Percentiles rank a stretch among this genome's conserved stretches.
Evolutionary conservation across 2,888 invertebrate species (phyloP).

Genomic region (Epirrhoe alternata): DNA sequence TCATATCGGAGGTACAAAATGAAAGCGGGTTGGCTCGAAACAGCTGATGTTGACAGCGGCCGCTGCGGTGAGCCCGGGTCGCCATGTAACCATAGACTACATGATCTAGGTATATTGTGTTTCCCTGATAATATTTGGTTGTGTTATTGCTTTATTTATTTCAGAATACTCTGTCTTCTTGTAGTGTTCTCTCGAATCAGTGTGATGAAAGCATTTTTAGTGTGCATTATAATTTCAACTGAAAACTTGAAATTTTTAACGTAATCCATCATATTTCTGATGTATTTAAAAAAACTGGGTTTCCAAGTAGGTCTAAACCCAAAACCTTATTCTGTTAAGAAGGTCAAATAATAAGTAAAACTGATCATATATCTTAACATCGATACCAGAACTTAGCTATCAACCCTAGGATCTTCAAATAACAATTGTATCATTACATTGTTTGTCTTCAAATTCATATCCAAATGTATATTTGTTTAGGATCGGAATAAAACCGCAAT

Average conservation of each 20-base stretch:
- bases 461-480: slow-evolving; percentile 43
- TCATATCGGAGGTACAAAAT: slow-evolving; percentile 33
- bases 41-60: slow-evolving; percentile 76
- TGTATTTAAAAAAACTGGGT: no score
- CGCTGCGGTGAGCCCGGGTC: slow-evolving; percentile 62
- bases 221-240: no score
- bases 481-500: slow-evolving; percentile 41
- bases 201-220: no score
- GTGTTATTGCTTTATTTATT: slow-evolving; percentile 12
- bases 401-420: slow-evolving; percentile 5
- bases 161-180: not conserved
- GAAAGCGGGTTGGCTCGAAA: slow-evolving; percentile 50
- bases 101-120: slow-evolving; percentile 36
- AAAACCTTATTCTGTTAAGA: no score
- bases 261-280: no score
- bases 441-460: slow-evolving; percentile 27
- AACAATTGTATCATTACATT: slow-evolving; percentile 19
- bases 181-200: no score
- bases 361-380: not conserved
- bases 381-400: not conserved
- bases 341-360: not conserved
- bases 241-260: no score
- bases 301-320: no score
- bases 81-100: slow-evolving; percentile 50
- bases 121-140: slow-evolving; percentile 21